Percentiles rank a stretch among this genome's conserved stretches.
Evolutionary conservation across 1,140 invertebrate species (phyloP).

Genomic region (Drosophila paulistorum): DNA sequence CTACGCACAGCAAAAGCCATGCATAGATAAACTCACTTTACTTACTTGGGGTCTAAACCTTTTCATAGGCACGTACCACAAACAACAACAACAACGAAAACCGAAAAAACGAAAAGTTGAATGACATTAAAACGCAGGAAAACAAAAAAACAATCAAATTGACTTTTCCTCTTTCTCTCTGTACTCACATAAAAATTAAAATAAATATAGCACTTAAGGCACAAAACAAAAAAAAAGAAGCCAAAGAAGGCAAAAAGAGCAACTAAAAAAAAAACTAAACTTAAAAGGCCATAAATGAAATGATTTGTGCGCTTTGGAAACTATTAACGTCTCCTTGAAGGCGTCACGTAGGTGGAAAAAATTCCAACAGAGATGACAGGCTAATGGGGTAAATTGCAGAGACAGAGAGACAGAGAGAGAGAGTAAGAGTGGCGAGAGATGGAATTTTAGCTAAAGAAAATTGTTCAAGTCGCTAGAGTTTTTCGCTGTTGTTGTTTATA

Average conservation of each 20-base stretch:
- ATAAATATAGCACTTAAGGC: constrained; percentile 60
- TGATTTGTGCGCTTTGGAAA: constrained; percentile 49
- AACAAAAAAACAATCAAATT: constrained; percentile 49
- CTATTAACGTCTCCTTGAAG: constrained; percentile 67
- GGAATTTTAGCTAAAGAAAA: constrained; percentile 39
- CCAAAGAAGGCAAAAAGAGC: constrained; percentile 1
- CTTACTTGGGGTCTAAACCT: constrained; percentile 28
- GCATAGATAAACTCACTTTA: constrained; percentile 57
- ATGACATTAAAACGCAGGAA: constrained; percentile 56
- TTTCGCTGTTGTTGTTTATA: constrained; percentile 51
- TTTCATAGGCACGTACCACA: constrained; percentile 64
- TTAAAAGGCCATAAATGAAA: constrained; percentile 52
- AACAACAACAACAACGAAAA: not conserved
- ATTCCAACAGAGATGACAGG: constrained; percentile 60
- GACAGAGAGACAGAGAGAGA: constrained; percentile 4
- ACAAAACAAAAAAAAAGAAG: not conserved
- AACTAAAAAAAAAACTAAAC: constrained; percentile 23
- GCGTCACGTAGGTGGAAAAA: constrained; percentile 65
- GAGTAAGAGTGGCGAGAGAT: constrained; percentile 5
- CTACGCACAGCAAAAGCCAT: constrained; percentile 38
- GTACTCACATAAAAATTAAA: constrained; percentile 60
- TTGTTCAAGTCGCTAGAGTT: constrained; percentile 44
- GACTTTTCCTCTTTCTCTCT: constrained; percentile 14
- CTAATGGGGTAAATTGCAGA: constrained; percentile 50
- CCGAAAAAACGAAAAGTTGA: constrained; percentile 54